Evolutionary conservation across 2,113 vertebrate genomes (phyloP).

Genomic region (rabbit (Oryctolagus cuniculus)): DNA sequence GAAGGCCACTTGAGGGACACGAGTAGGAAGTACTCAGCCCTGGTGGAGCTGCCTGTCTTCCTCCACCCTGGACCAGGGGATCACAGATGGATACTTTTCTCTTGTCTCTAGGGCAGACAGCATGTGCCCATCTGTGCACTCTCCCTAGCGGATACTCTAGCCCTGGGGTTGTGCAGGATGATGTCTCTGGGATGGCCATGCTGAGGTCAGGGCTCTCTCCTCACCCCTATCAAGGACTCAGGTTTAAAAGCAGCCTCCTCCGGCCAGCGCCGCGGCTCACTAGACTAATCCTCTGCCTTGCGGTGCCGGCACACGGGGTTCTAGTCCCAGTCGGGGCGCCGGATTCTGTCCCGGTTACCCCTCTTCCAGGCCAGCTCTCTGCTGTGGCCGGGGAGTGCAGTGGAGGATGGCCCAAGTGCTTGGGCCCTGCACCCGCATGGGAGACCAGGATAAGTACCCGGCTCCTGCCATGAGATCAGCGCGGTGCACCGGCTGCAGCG

Average conservation of each 20-base stretch:
- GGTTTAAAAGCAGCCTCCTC: not conserved
- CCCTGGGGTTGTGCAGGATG: not conserved
- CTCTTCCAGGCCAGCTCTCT: too few species aligned
- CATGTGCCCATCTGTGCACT: not conserved
- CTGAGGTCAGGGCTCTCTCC: not conserved
- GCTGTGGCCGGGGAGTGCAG: too few species aligned
- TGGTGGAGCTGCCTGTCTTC: not conserved
- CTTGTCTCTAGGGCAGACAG: not conserved
- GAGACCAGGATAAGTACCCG: too few species aligned
- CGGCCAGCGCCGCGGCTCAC: too few species aligned
- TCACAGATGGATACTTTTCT: not conserved
- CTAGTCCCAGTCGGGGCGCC: too few species aligned
- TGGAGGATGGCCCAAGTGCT: too few species aligned
- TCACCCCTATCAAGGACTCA: not conserved
- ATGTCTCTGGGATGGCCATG: not conserved
- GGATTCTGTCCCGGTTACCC: too few species aligned
- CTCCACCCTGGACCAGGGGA: not conserved
- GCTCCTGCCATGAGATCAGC: too few species aligned
- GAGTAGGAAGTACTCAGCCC: not conserved
- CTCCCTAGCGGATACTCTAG: not conserved
- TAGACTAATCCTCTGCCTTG: too few species aligned
- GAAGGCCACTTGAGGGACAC: not conserved
- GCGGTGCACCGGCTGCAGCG: too few species aligned
- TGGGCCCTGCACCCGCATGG: too few species aligned
- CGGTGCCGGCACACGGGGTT: too few species aligned